These are phyloP conservation scores for Rallus crepitans DNA, from an alignment of 2,797 vertebrate species.

Conservation along the genomic window DNA sequence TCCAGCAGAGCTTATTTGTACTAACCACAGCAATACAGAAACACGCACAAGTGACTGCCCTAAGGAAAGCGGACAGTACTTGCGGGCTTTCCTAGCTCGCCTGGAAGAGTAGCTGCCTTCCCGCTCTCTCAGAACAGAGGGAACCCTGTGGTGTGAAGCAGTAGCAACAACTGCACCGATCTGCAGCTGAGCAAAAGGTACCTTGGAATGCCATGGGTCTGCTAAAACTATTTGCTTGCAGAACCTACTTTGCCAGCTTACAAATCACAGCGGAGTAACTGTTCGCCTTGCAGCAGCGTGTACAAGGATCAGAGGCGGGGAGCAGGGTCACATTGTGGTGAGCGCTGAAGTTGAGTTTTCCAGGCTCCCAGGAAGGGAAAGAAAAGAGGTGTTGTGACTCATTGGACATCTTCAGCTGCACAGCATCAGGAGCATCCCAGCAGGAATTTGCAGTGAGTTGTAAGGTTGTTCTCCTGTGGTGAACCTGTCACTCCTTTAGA, in stretches of 20 bases:
- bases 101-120: not conserved
- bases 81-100: not conserved
- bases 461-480: accelerated
- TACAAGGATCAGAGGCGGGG: not conserved
- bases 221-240: not conserved
- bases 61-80: not conserved
- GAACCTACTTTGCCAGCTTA: not conserved
- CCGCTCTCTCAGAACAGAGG: accelerated
- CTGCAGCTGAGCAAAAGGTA: not conserved
- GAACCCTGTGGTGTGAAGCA: not conserved
- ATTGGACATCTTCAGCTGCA: not conserved
- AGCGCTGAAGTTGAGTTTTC: not conserved
- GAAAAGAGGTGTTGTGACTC: not conserved
- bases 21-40: not conserved
- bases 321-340: not conserved
- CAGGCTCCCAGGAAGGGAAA: not conserved
- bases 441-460: not conserved
- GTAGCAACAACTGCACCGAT: not conserved
- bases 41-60: not conserved
- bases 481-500: not conserved
- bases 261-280: not conserved
- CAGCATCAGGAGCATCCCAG: not conserved
- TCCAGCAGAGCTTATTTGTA: not conserved
- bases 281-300: accelerated
- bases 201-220: not conserved